phyloP scores from a whole-genome alignment of 2,113 vertebrate genomes.

The Beaufortia kweichowensis region DNA sequence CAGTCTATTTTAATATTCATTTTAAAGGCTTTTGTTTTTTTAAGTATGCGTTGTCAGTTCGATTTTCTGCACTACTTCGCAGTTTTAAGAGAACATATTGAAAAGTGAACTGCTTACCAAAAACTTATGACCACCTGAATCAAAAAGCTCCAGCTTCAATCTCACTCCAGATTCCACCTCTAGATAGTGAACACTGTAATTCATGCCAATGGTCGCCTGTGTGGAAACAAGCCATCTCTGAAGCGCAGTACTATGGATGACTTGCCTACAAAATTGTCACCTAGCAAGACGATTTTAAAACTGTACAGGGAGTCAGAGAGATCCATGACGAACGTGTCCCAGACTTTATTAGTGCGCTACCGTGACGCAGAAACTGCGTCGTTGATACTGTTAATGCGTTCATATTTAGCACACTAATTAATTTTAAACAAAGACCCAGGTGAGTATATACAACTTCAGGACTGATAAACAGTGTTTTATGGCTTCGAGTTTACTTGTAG shows the following conservation, averaged over 20 bases:
- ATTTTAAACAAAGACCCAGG: not conserved
- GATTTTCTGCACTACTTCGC: no score
- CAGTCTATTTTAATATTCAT: no score
- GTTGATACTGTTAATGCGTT: not conserved
- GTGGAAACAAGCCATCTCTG: not conserved
- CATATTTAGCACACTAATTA: not conserved
- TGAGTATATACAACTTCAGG: not conserved
- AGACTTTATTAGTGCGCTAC: not conserved
- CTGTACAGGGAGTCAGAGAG: conserved; percentile 70
- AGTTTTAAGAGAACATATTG: no score
- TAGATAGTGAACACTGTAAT: not conserved
- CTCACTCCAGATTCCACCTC: not conserved
- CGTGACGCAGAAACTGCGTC: no score
- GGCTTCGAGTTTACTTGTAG: conserved; percentile 65
- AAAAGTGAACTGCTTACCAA: conserved; percentile 17
- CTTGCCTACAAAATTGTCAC: not conserved
- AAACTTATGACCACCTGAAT: conserved; percentile 51
- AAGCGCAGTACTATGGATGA: not conserved
- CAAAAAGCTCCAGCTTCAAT: not conserved
- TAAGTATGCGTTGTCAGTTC: no score
- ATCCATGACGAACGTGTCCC: conserved; percentile 67
- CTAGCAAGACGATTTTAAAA: conserved; percentile 12
- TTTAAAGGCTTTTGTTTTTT: no score
- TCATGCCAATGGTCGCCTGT: not conserved
- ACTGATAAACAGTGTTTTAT: conserved; percentile 24